These are phyloP conservation scores for Lanius collurio DNA, from an alignment of 2,113 vertebrate genomes.

Conservation along the genomic window DNA sequence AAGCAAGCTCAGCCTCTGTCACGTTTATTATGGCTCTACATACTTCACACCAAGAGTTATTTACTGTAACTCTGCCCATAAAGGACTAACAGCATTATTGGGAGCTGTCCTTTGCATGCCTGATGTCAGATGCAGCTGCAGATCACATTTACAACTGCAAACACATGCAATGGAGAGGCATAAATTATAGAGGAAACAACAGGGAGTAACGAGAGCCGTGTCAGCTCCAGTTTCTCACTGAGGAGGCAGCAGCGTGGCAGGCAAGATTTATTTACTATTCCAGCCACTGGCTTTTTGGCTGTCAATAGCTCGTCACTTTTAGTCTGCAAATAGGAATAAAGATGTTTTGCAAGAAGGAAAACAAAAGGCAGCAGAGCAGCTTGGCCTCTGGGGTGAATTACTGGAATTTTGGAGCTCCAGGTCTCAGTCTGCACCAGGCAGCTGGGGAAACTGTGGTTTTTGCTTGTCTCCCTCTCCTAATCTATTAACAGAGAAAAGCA, in stretches of 20 bases:
- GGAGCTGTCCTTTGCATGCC: background rate
- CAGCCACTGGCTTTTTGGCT: background rate
- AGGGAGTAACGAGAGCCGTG: background rate
- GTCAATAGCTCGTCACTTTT: background rate
- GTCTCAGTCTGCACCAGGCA: background rate
- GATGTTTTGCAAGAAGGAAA: background rate
- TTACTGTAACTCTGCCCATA: background rate
- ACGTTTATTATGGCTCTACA: background rate
- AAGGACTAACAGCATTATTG: background rate
- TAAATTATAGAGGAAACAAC: conserved; percentile 21
- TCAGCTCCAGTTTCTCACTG: background rate
- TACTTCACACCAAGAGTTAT: background rate
- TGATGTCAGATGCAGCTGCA: background rate
- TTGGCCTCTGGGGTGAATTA: background rate
- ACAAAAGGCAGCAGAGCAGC: background rate
- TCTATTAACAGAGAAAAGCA: background rate
- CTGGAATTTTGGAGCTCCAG: background rate
- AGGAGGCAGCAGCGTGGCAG: background rate
- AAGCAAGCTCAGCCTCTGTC: background rate
- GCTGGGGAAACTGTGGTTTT: background rate
- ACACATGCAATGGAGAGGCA: background rate
- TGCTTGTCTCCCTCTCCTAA: background rate
- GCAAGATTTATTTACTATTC: conserved; percentile 34
- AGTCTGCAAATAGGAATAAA: background rate
- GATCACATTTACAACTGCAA: background rate